A percentile compares a stretch with the other conserved stretches of the same genome.
Conservation (phyloP, 2,113 vertebrate species). For the human (Homo sapiens) region GRCh38 chr17:34701501-34702000, state of each 20-base stretch:
- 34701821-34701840: not conserved
- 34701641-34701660: not conserved
- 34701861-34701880: not conserved
- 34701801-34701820: not conserved
- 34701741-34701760: not conserved
- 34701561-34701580: not conserved
- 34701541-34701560: not conserved
- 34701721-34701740: not conserved
- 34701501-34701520: not conserved
- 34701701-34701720: not conserved
- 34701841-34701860: not conserved
- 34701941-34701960: not conserved
- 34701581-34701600: not conserved
- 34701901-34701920: not conserved
- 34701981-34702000: not conserved
- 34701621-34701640: not conserved
- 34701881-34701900: not conserved
- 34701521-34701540: not conserved
- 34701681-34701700: not conserved
- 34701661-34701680: not conserved
- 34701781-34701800: not conserved
- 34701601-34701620: not conserved
- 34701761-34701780: not conserved
- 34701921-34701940: not conserved
- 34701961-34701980: not conserved